A percentile compares a stretch with the other conserved stretches of the same genome.
phyloP scores from a whole-genome alignment of 2,113 vertebrate species.

The Tachycineta bicolor region DNA sequence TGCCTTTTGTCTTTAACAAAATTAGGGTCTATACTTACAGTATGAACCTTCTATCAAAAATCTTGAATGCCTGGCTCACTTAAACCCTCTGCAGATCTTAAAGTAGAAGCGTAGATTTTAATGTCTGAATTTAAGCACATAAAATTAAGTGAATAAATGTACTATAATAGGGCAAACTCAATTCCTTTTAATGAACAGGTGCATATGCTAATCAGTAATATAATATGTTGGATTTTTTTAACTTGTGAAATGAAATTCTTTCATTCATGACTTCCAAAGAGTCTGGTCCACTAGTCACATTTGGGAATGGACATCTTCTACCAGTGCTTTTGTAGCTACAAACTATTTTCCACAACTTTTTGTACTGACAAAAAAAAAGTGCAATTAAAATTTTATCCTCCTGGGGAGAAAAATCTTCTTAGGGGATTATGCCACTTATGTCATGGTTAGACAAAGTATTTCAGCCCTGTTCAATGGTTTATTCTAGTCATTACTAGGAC shows the following conservation, averaged over 20 bases:
- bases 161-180: not conserved
- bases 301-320: not conserved
- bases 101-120: not conserved
- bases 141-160: not conserved
- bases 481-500: not conserved
- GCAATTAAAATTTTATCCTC: not conserved
- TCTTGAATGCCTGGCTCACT: not conserved
- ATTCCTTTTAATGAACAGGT: not conserved
- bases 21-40: not conserved
- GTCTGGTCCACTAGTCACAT: not conserved
- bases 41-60: not conserved
- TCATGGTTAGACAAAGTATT: not conserved
- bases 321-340: slow-evolving; percentile 6
- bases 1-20: not conserved
- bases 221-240: not conserved
- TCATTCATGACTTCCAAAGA: not conserved
- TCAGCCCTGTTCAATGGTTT: not conserved
- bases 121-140: not conserved
- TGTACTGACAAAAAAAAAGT: not conserved
- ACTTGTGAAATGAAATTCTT: not conserved
- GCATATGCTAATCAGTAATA: not conserved
- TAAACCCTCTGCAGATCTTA: not conserved
- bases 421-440: not conserved
- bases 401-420: not conserved
- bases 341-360: not conserved